Percentiles rank a stretch among this genome's conserved stretches.
phyloP scores from a whole-genome alignment of 2,113 vertebrate genomes.

The Arenaria interpres region DNA sequence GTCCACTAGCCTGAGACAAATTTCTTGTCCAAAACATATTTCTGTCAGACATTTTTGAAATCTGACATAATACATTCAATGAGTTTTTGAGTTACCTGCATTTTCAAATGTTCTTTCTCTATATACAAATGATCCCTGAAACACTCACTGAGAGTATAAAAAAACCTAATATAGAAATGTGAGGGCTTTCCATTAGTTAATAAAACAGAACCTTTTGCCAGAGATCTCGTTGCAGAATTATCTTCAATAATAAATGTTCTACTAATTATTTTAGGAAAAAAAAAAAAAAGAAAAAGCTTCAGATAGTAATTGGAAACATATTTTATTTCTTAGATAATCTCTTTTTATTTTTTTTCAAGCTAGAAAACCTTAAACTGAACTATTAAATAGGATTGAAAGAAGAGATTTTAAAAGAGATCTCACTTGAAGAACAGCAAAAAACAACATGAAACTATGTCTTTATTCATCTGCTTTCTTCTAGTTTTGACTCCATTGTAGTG shows the following conservation, averaged over 20 bases:
- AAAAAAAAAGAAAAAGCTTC: neutral
- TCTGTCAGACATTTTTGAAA: neutral
- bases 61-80: neutral
- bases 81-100: neutral
- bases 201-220: neutral
- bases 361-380: neutral
- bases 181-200: neutral
- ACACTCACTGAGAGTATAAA: neutral
- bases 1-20: neutral
- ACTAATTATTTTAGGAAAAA: neutral
- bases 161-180: neutral
- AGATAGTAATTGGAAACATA: neutral
- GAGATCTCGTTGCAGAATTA: neutral
- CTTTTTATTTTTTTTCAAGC: neutral
- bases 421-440: neutral
- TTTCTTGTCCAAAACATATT: neutral
- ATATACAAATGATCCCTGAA: neutral
- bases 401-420: neutral
- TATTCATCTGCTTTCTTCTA: neutral
- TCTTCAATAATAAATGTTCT: neutral
- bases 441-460: neutral
- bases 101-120: neutral
- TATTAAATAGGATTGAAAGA: neutral
- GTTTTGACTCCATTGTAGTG: neutral
- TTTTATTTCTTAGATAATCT: neutral